Percentiles rank a stretch among this genome's conserved stretches.
These are phyloP conservation scores for Rhabdornis inornatus DNA, from an alignment of 2,113 vertebrate species.

Conservation along the genomic window DNA sequence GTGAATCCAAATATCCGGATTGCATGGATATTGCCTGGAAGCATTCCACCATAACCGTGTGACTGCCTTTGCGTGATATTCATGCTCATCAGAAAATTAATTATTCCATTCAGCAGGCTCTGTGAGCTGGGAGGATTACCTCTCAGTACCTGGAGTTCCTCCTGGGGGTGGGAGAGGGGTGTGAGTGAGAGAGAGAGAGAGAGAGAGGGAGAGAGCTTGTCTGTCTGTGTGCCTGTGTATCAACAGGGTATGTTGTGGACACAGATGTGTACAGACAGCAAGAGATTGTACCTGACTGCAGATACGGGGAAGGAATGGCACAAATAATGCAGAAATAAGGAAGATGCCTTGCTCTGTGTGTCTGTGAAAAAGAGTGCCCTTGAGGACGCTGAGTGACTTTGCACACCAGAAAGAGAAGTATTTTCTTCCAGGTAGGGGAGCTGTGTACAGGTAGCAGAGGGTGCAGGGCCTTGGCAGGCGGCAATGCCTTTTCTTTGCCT, in stretches of 20 bases:
- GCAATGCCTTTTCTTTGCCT: neutral
- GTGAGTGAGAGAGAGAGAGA: neutral
- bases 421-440: neutral
- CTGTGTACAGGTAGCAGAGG: neutral
- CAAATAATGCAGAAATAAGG: neutral
- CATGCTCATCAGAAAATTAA: slow-evolving; percentile 38
- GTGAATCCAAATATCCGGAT: slow-evolving; percentile 53
- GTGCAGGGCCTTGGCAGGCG: neutral
- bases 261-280: neutral
- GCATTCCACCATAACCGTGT: neutral
- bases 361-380: neutral
- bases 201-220: too few species aligned
- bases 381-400: neutral
- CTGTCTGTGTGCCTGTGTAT: neutral
- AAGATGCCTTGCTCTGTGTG: neutral
- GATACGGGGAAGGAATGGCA: neutral
- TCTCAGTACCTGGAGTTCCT: slow-evolving; percentile 23
- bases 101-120: neutral
- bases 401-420: neutral
- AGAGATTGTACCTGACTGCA: neutral
- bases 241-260: neutral
- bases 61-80: slow-evolving; percentile 17
- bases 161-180: neutral
- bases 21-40: slow-evolving; percentile 32
- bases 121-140: neutral